Percentiles rank a stretch among this genome's conserved stretches.
Conservation (phyloP, 2,113 vertebrate genomes). For the Orycteropus afer region DNA sequence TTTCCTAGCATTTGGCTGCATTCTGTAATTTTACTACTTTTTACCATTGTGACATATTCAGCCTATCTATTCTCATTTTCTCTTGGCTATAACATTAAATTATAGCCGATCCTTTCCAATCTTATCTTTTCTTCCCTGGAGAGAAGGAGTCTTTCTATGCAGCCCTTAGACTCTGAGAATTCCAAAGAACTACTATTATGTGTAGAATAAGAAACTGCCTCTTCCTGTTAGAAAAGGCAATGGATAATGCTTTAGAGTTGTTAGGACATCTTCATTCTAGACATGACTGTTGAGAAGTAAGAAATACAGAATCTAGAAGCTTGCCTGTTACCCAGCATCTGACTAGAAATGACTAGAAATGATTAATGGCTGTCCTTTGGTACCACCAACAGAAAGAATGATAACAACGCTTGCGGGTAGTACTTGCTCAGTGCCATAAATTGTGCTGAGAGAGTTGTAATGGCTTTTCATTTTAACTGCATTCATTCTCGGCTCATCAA, state of each 20-base stretch:
- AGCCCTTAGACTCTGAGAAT: constrained; percentile 4
- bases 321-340: not conserved
- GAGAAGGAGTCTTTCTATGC: not conserved
- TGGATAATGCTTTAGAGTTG: not conserved
- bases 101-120: not conserved
- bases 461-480: not conserved
- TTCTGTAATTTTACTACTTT: constrained; percentile 37
- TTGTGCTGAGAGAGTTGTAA: not conserved
- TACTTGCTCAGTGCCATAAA: not conserved
- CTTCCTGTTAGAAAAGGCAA: not conserved
- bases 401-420: no score
- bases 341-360: not conserved
- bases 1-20: constrained; percentile 5
- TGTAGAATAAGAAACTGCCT: not conserved
- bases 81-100: constrained; percentile 15
- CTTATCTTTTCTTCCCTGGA: not conserved
- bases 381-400: not conserved
- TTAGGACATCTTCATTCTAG: not conserved
- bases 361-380: not conserved
- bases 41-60: not conserved
- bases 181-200: not conserved
- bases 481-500: not conserved
- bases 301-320: not conserved
- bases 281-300: not conserved
- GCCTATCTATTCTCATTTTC: not conserved